Evolutionary conservation across 2,888 invertebrate genomes (phyloP), one percentile per base, ranked within the genome.

Genomic region (Yponomeuta cagnagella): DNA sequence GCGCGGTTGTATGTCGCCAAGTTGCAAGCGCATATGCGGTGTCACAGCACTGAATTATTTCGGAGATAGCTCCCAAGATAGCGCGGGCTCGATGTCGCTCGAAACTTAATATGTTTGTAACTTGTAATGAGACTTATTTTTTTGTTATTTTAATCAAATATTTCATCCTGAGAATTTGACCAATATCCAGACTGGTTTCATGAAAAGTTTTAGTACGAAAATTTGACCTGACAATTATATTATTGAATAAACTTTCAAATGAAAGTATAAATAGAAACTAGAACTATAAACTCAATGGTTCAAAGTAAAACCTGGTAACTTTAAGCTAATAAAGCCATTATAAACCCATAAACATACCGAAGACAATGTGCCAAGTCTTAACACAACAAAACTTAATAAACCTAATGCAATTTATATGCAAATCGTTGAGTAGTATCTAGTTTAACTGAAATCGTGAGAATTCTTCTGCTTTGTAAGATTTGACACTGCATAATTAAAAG

Each of bases 1-100:
- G 76, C 74, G 75, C 76, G 74, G 74, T 74, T 74, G 73, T 75
- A 72, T 72, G 73, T 71, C 73, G 72, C 72, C 71, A 58, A 72
- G 71, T 70, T 72, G 69, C 73, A 71, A 72, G 77, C 79, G 80
- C 76, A 74, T 77, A 64, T 70, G 79, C 77, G 79, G 74, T 74
- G 78, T 72, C 72, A 72, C 76, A 74, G 76, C 78, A 80, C 80
- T 83, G 87, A 87, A 87, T 88, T 86, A 87, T 89, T 89, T 83
- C 76, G 79, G 77, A 86, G 90, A 90, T 90, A 88, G 86, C 84
- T 84, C 79, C 79, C 78, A 80, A 87, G 90, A 89, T 89, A 87
- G 80, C 82, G 79, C 80, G 78, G 83, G 79, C 80, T 79, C 80
- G 85, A 63, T 83, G 85, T 84, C 81, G 79, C 80, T 79, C 23